Base-by-base conservation (phyloP, 2,113 vertebrate species). In the Thalassoma bifasciatum region DNA sequence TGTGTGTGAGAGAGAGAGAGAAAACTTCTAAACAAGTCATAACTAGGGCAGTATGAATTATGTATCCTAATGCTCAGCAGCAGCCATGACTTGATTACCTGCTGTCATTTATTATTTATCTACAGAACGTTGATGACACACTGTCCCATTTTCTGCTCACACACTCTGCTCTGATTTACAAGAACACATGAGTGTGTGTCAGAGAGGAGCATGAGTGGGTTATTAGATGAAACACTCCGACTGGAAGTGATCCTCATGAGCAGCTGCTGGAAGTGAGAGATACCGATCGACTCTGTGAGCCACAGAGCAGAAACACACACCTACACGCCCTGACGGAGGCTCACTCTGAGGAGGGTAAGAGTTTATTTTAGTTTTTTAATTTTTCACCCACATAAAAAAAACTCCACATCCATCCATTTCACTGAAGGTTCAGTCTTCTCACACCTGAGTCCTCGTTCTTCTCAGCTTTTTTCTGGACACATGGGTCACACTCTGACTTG, bases 21-120 rank as follows among this genome's bases (percentile, higher is more conserved):
- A 44, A 14, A 46, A 46, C 44, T 46, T 38, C 68, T 63, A 54
- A 75, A 90, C 34, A 66, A 57, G 42, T 57, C 49, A 78, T 46
- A 73, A 61, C 42, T 42, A 75, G 84, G 68, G 53, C 84, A 56
- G 66, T 22, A 40, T 91, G 46, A 86, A 89, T 86, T 79, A 89
- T 89, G 44, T 47, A 92, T 81, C 69, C 51, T 69, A 61, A 60
- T 51, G 56, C 59, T 67, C 22, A 54, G 59, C 58, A 50, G 54
- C 4, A 61, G 40, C 7, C 14, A 10, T 63, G 42, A 51, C 64
- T 60, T 71, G 22, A 60, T 66, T 66, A 65, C 59, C 34, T 58
- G 64, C 46, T 49, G 46, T 17, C 50, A 64, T 84, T 56, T 40
- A 72, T 63, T 22, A 69, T 78, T 66, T 9, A 76, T 11, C 22